Evolutionary conservation across 2,797 vertebrate genomes (phyloP), one percentile per base, ranked within the genome.

Genomic region (Sebastes iracundus): DNA sequence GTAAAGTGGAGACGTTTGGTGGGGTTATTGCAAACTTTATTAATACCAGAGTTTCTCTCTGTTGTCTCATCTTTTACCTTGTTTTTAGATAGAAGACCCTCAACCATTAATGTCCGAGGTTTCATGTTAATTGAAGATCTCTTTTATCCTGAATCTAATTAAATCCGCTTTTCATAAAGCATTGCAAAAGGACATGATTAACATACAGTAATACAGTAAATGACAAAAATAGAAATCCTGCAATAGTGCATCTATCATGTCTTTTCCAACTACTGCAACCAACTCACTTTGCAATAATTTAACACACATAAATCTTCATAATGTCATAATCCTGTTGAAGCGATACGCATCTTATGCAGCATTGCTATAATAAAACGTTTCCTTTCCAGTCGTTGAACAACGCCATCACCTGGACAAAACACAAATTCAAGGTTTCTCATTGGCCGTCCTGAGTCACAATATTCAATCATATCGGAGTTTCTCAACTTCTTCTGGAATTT

Each of bases 361-460:
- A 25, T 61, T 55, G 28, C 20, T 46, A 8, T 42, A 52, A 69
- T n/a, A 5, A 10, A 6, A 42, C 22, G 2, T 79, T 76, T 86
- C 33, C 66, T 70, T 76, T 89, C 3, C 86, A 91, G 90, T 79
- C 64, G 23, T 58, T 73, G 62, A 71, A 64, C 68, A 42, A 30
- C 12, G 8, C 69, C 81, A 42, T 30, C 72, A 71, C 7, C 81
- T 81, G 90, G 88, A 85, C 20, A 56, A 80, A 88, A 74, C 58
- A 53, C 62, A 90, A 56, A 76, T 33, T 38, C 27, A 78, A 89
- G 86, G 82, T 88, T 86, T 81, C 52, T 80, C 11, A 20, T 60
- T 56, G 61, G 23, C 10, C 14, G 4, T 18, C 35, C 8, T 16
- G 22, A 35, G 66, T 35, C 77, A 61, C 32, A 38, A 20, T 1